These are phyloP conservation scores for Myzus persicae DNA, from an alignment of 1,140 invertebrate genomes.

Conservation along the genomic window DNA sequence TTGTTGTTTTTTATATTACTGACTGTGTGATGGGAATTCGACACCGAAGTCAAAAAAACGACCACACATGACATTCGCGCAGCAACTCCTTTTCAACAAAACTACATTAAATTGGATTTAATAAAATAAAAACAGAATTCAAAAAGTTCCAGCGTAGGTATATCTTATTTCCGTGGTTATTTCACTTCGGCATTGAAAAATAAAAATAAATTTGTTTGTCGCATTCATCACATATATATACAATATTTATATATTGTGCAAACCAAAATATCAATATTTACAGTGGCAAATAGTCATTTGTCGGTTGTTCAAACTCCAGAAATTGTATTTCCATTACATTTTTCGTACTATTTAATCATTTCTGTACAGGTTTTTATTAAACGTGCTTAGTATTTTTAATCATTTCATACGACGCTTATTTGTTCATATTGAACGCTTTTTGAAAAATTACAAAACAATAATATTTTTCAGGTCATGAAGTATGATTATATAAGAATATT, in stretches of 20 bases:
- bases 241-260: no score
- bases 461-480: background rate
- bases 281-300: background rate
- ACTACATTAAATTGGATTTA: constrained; percentile 28
- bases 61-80: background rate
- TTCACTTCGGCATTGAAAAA: background rate
- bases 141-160: background rate
- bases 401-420: background rate
- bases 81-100: background rate
- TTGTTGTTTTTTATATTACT: background rate
- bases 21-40: background rate
- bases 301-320: background rate
- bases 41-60: constrained; percentile 12
- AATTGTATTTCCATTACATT: background rate
- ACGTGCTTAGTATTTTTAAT: background rate
- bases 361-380: background rate
- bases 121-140: constrained; percentile 7
- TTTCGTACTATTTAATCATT: background rate
- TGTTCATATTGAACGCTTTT: background rate
- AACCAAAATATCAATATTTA: background rate
- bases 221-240: background rate
- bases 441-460: background rate
- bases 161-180: background rate
- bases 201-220: background rate
- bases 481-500: background rate